Base-by-base conservation (phyloP, 2,797 vertebrate genomes). In the Sebastes dallii region DNA sequence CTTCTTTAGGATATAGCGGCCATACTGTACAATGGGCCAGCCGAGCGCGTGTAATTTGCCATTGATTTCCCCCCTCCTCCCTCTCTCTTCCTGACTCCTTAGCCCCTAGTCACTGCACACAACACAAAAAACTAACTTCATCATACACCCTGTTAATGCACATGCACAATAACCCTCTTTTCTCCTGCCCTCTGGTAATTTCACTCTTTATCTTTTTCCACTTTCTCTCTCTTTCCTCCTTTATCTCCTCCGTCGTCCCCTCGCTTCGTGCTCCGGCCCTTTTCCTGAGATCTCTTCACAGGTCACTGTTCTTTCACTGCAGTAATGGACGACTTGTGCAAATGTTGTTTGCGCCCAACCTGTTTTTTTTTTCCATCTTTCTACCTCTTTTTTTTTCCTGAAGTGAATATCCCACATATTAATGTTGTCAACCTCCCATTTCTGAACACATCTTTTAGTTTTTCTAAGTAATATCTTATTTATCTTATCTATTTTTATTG, bases 41-140 rank as follows among this genome's bases (percentile, higher is more conserved):
- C 93, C 95, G 93, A 97, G 96, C 96, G 95, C 93, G 82, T 94
- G 95, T 98, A 98, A 99, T 98, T 97, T 97, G 96, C 93, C 96
- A 98, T 98, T 97, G 98, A 99, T 98, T 98, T 96, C 81, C 82
- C 77, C 79, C 88, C 87, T 46, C 77, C 86, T 55, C 75, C 70
- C 78, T 66, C 88, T 77, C 87, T 82, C 84, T 71, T 89, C 93
- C 93, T 90, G 94, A 95, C 96, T 97, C 96, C 95, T 95, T 97
- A 96, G 96, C 96, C 96, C 93, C 96, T 94, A 96, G 97, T 96
- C 97, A 97, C 95, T 95, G 95, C 94, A 93, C 88, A 88, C 91
- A 95, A 54, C 90, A 94, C 92, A 90, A 88, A 92, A 93, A 95
- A 94, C 95, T 94, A 97, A 94, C 96, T 97, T 96, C 96, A 96